phyloP scores from a whole-genome alignment of 1,140 invertebrate genomes.

The Lepeophtheirus salmonis region DNA sequence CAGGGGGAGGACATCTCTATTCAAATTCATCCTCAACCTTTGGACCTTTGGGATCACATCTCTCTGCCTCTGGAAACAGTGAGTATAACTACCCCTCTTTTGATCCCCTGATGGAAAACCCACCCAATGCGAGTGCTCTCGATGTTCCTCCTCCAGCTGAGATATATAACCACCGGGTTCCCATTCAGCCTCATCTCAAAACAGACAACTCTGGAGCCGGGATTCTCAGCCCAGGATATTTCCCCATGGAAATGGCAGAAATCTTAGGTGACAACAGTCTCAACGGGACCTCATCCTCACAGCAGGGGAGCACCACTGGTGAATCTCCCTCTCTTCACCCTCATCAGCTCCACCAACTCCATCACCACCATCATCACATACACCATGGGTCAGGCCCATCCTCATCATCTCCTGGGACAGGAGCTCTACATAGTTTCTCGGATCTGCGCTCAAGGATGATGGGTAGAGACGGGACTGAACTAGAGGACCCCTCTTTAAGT shows the following conservation, averaged over 20 bases:
- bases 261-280: neutral
- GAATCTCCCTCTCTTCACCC: neutral
- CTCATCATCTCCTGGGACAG: neutral
- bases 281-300: neutral
- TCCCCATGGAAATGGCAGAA: slow-evolving; percentile 4
- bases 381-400: no score
- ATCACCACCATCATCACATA: neutral
- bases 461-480: neutral
- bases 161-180: neutral
- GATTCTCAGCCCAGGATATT: neutral
- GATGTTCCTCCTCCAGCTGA: slow-evolving; percentile 7
- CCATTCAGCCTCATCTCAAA: neutral
- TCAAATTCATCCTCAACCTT: no score
- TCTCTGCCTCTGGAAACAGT: neutral
- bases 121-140: slow-evolving; percentile 14
- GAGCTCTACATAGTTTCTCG: no score
- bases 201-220: neutral
- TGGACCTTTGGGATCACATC: neutral
- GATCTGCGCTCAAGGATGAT: neutral
- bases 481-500: neutral
- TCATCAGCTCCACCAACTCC: neutral
- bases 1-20: neutral
- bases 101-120: slow-evolving; percentile 17
- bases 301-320: neutral
- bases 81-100: slow-evolving; percentile 1